A percentile compares a stretch with the other conserved stretches of the same genome.
Conservation (phyloP, 2,113 vertebrate species). For the Perca schrenkii region DNA sequence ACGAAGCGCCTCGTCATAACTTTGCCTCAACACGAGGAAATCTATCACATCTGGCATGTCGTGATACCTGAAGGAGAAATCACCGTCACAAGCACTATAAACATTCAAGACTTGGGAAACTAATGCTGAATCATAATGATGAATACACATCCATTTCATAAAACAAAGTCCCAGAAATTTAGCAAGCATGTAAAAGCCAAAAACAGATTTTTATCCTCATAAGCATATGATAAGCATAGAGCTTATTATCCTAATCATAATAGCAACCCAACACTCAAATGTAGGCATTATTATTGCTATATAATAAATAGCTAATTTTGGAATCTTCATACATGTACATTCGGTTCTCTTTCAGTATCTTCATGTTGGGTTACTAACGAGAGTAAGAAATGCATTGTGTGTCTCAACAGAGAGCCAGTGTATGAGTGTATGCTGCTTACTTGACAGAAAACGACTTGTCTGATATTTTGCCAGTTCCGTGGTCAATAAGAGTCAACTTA, state of each 20-base stretch:
- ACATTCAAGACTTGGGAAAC: not conserved
- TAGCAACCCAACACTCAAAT: not conserved
- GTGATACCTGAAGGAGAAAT: slow-evolving; percentile 88
- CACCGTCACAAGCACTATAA: not conserved
- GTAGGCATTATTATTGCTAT: not conserved
- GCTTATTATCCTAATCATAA: not conserved
- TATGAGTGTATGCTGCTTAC: slow-evolving; percentile 77
- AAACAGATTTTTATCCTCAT: not conserved
- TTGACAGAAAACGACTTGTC: slow-evolving; percentile 96
- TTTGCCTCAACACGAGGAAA: slow-evolving; percentile 95
- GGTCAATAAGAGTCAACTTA: slow-evolving; percentile 95
- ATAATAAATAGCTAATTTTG: too few species aligned
- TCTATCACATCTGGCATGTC: slow-evolving; percentile 99
- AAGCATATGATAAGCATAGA: not conserved
- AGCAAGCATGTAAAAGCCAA: not conserved
- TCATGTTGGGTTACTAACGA: not conserved
- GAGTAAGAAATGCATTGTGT: not conserved
- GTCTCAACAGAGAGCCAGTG: not conserved
- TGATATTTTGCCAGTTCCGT: slow-evolving; percentile 90
- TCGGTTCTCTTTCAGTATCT: not conserved
- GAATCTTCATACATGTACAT: not conserved
- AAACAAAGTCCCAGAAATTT: not conserved
- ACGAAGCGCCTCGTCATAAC: slow-evolving; percentile 93
- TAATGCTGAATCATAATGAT: not conserved
- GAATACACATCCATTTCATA: not conserved